phyloP scores from a whole-genome alignment of 2,888 invertebrate genomes.

The Piscicola geometra region DNA sequence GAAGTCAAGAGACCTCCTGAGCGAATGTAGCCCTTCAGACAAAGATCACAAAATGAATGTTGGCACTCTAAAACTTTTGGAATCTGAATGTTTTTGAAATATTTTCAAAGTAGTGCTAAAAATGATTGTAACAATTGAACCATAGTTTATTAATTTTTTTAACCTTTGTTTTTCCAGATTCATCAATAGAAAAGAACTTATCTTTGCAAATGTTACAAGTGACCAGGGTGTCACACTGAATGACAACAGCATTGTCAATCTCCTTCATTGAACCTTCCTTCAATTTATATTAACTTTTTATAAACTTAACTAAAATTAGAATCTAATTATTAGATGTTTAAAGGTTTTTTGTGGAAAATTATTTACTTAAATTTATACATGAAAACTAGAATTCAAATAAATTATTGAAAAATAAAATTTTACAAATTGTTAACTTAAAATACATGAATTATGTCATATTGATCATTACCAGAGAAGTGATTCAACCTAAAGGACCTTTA shows the following conservation, averaged over 20 bases:
- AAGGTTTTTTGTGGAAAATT: too few species aligned
- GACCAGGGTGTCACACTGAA: background rate
- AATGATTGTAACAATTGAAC: background rate
- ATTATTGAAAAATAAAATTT: too few species aligned
- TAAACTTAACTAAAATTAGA: too few species aligned
- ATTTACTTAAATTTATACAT: too few species aligned
- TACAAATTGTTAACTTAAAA: too few species aligned
- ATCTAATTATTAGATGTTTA: too few species aligned
- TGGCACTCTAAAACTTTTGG: conserved; percentile 11
- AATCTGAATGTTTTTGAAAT: background rate
- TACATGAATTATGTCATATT: too few species aligned
- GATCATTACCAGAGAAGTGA: too few species aligned
- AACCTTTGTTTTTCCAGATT: background rate
- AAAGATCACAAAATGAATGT: conserved; percentile 4
- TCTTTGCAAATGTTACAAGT: conserved; percentile 14
- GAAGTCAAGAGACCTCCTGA: conserved; percentile 1
- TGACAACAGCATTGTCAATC: background rate
- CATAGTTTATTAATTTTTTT: too few species aligned
- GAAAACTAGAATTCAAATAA: too few species aligned
- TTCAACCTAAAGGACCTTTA: too few species aligned
- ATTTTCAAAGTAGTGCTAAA: background rate
- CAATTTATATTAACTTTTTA: too few species aligned
- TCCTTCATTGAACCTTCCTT: background rate
- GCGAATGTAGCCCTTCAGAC: background rate
- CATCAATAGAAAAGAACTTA: background rate